Base-by-base conservation (phyloP, 2,797 vertebrate species). In the Octomys mimax region DNA sequence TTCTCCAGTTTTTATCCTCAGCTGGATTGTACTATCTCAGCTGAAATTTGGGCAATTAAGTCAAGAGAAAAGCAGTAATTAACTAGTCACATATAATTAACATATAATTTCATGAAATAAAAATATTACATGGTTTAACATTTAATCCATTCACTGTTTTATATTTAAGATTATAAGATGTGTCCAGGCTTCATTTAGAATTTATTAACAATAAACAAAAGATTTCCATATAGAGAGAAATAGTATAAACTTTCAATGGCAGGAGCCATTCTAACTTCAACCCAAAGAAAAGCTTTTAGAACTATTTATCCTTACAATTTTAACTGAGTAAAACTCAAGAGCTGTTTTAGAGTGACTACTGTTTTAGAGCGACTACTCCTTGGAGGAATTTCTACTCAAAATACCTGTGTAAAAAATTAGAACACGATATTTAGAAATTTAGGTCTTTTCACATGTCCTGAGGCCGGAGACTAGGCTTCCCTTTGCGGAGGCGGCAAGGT, bases 201-300 rank as follows among this genome's bases (percentile, higher is more conserved):
- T 89, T 87, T 62, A 86, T 70, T 96, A 57, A 90, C 89, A 95
- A 96, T 5, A 92, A 89, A 54, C 18, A 18, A 89, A 95, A 87
- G 13, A 61, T 66, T 95, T 93, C 39, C 93, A 42, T 70, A 71
- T 59, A 49, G 11, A 62, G 1, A 92, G 49, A 94, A 33, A 49
- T 89, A 78, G 80, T 75, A 59, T 61, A 93, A 93, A 82, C 46
- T 85, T 16, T 71, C 85, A 92, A 36, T 87, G 52, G 81, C 11
- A 81, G 19, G 22, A 89, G 13, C 49, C 49, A 68, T 46, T 24
- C 46, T 78, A 83, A 57, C 52, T 28, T 83, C 62, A 91, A 81
- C 36, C 79, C 12, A 46, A n/a, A 39, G 62, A 91, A 68, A 88
- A 62, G 33, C 24, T 83, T 39, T 61, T 83, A 84, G 61, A 90